Evolutionary conservation across 2,797 vertebrate genomes (phyloP).

Genomic region (Hemitrygon akajei): DNA sequence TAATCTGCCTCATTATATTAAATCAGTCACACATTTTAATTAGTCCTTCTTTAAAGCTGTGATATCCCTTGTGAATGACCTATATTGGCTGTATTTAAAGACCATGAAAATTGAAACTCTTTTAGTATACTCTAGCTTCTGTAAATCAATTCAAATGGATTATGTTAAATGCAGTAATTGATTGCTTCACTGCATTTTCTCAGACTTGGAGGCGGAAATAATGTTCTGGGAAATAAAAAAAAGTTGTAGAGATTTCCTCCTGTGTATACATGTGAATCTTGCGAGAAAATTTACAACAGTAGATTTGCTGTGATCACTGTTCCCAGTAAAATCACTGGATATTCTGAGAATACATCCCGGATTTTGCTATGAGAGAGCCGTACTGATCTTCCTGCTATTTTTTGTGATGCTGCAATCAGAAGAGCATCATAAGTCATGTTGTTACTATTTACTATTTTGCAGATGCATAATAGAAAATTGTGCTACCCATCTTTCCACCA

Average conservation of each 20-base stretch:
- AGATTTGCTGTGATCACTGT: not conserved
- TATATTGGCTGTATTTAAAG: constrained; percentile 32
- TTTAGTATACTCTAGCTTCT: constrained; percentile 30
- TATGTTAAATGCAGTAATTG: constrained; percentile 35
- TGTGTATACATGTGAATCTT: not conserved
- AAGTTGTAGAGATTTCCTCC: not conserved
- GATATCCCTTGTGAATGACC: constrained; percentile 37
- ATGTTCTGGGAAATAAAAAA: constrained; percentile 17
- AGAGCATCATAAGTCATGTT: not conserved
- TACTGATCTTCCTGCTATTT: not conserved
- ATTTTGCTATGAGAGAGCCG: not conserved
- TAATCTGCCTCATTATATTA: constrained; percentile 38
- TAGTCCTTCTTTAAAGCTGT: constrained; percentile 31
- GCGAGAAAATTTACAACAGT: not conserved
- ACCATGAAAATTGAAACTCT: constrained; percentile 34
- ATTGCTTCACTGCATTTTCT: constrained; percentile 33
- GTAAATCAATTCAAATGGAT: constrained; percentile 36
- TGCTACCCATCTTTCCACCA: not conserved
- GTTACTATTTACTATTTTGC: not conserved
- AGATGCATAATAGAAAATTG: not conserved
- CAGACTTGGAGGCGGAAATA: constrained; percentile 17
- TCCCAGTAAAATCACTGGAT: not conserved
- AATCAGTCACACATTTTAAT: constrained; percentile 37
- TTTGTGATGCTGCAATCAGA: not conserved
- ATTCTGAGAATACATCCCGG: not conserved